Percentiles rank a stretch among this genome's conserved stretches.
phyloP scores from a whole-genome alignment of 2,113 vertebrate species.

The Labeo rohita region DNA sequence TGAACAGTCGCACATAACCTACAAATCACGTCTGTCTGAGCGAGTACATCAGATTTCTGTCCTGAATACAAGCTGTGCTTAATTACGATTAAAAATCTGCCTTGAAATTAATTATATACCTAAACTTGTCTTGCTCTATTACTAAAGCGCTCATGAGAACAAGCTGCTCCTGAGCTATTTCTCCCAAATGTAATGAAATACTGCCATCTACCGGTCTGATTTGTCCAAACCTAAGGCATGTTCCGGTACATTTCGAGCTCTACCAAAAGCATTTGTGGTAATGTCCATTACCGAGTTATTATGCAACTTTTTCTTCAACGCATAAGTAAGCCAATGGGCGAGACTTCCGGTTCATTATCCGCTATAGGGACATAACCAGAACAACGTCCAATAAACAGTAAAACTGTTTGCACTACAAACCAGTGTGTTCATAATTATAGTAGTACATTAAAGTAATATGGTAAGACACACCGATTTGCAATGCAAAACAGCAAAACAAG shows the following conservation, averaged over 20 bases:
- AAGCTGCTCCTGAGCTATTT: neutral
- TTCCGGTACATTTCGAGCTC: neutral
- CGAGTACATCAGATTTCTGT: neutral
- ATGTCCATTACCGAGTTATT: too few species aligned
- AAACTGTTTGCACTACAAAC: too few species aligned
- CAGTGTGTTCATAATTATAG: too few species aligned
- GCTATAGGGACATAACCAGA: too few species aligned
- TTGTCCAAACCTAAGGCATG: neutral
- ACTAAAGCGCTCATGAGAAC: neutral
- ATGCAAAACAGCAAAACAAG: too few species aligned
- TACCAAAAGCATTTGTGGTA: neutral
- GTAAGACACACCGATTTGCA: too few species aligned
- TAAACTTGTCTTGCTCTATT: neutral
- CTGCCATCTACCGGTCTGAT: conserved; percentile 3
- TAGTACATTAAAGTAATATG: too few species aligned
- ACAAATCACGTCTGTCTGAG: neutral
- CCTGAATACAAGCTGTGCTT: neutral
- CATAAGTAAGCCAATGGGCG: too few species aligned
- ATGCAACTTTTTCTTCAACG: too few species aligned
- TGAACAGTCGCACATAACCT: neutral
- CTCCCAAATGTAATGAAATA: neutral
- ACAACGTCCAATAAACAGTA: too few species aligned
- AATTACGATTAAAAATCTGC: neutral
- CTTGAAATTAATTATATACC: neutral
- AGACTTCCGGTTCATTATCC: too few species aligned